These are phyloP conservation scores for Incurvaria masculella DNA, from an alignment of 2,888 invertebrate species.

Conservation along the genomic window DNA sequence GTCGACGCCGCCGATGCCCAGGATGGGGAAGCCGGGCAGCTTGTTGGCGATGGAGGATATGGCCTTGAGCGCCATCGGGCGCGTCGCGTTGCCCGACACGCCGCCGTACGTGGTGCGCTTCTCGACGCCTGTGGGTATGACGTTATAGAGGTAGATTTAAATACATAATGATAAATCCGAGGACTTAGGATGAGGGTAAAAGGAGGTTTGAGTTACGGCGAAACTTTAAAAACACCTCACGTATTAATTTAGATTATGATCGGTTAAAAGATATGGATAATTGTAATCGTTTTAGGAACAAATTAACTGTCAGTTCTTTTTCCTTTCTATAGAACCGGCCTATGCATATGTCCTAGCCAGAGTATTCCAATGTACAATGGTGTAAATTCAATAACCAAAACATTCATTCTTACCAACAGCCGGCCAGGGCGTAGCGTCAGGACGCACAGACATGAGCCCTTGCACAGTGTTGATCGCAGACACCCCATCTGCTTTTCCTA, in stretches of 20 bases:
- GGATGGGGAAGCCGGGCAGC: slow-evolving; percentile 85
- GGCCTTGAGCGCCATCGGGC: slow-evolving; percentile 90
- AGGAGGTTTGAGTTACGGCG: too few relatives aligned
- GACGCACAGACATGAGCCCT: slow-evolving; percentile 84
- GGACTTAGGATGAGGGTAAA: too few relatives aligned
- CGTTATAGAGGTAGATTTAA: too few relatives aligned
- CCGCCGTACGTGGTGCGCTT: slow-evolving; percentile 93
- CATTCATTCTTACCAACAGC: slow-evolving; percentile 62
- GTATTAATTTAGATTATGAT: too few relatives aligned
- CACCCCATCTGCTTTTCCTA: slow-evolving; percentile 76
- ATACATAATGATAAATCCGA: too few relatives aligned
- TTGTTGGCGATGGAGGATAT: slow-evolving; percentile 84
- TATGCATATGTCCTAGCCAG: too few relatives aligned
- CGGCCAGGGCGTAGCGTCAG: slow-evolving; percentile 89
- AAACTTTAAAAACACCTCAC: too few relatives aligned
- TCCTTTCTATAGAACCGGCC: too few relatives aligned
- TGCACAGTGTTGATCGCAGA: slow-evolving; percentile 98
- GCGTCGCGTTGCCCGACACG: slow-evolving; percentile 89
- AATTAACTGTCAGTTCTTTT: too few relatives aligned
- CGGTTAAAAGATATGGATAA: too few relatives aligned
- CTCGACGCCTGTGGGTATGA: slow-evolving; percentile 40
- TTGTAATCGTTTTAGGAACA: too few relatives aligned
- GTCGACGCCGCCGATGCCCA: slow-evolving; percentile 97
- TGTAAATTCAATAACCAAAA: neutral
- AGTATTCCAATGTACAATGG: neutral